These are phyloP conservation scores for Branchinecta lindahli DNA, from an alignment of 1,140 invertebrate species.

Conservation along the genomic window DNA sequence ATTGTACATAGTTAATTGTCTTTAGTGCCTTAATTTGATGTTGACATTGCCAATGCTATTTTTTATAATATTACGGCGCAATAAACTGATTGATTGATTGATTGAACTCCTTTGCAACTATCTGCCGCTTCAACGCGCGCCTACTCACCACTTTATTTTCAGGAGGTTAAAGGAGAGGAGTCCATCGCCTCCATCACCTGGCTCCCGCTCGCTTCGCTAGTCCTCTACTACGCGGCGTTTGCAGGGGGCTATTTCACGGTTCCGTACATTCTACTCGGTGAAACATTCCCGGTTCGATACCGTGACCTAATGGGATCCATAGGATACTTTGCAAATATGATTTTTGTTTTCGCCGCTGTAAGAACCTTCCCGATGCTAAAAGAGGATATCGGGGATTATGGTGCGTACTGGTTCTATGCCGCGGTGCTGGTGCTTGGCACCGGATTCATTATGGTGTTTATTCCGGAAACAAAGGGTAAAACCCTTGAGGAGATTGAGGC, in stretches of 20 bases:
- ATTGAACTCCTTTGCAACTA: too few species aligned
- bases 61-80: too few species aligned
- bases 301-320: slow-evolving; percentile 33
- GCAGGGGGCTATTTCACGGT: slow-evolving; percentile 54
- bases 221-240: slow-evolving; percentile 73
- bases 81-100: too few species aligned
- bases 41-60: too few species aligned
- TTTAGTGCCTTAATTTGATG: too few species aligned
- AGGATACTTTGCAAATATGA: slow-evolving; percentile 32
- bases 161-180: slow-evolving; percentile 23
- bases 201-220: slow-evolving; percentile 61
- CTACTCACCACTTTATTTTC: too few species aligned
- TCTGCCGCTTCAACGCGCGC: too few species aligned
- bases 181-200: slow-evolving; percentile 44
- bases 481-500: slow-evolving; percentile 50
- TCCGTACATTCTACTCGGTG: slow-evolving; percentile 37
- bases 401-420: slow-evolving; percentile 54
- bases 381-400: slow-evolving; percentile 38
- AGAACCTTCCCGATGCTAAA: slow-evolving; percentile 45
- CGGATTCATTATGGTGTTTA: slow-evolving; percentile 44
- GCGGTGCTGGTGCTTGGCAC: slow-evolving; percentile 46
- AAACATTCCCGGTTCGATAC: slow-evolving; percentile 34
- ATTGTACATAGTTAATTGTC: too few species aligned
- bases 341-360: slow-evolving; percentile 35
- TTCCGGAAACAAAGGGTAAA: slow-evolving; percentile 67